Base-by-base conservation (phyloP, 2,113 vertebrate species). In the Microcebus lehilahytsara region DNA sequence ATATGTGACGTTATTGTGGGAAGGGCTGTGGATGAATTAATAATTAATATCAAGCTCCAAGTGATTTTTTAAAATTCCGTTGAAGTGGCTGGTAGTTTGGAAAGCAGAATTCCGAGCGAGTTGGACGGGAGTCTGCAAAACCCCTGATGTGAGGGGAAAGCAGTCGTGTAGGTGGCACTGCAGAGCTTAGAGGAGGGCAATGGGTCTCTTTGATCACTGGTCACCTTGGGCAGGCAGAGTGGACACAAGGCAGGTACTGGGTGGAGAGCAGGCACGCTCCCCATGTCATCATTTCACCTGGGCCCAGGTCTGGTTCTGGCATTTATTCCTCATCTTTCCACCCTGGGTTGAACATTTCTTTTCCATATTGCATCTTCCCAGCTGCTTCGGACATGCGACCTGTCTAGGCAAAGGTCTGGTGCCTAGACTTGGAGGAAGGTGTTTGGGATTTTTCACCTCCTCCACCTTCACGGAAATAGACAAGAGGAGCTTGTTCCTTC, bases 321-420 rank as follows among this genome's bases (percentile, higher is more conserved):
- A 4, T 27, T 32, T 19, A 4, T 49, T 30, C 22, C 16, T 49
- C 64, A 12, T 23, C 62, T 91, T 74, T 85, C 69, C 32, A 85
- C 30, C 42, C 79, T 79, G 83, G 85, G 62, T 91, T 34, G 22
- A 83, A 5, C 16, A 11, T 60, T 51, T 66, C 30, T 96, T 94
- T 96, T 93, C 72, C 74, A 2, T n/a, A 19, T 46, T 51, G 19
- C n/a, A 0, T 75, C 67, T 79, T 89, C n/a, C 4, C 3, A 30
- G 46, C 53, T 74, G 40, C 37, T 34, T 72, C 37, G n/a, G 80
- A 12, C 34, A 6, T 22, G 9, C 30, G 58, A 1, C 66, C 67
- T 8, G 0, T 30, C 16, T 25, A 34, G 58, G 34, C 11, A 25
- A 80, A 81, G 81, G 51, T 58, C 13, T 6, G 3, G 27, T 1